phyloP scores from a whole-genome alignment of 2,888 invertebrate genomes.

The Agrotis clavis region DNA sequence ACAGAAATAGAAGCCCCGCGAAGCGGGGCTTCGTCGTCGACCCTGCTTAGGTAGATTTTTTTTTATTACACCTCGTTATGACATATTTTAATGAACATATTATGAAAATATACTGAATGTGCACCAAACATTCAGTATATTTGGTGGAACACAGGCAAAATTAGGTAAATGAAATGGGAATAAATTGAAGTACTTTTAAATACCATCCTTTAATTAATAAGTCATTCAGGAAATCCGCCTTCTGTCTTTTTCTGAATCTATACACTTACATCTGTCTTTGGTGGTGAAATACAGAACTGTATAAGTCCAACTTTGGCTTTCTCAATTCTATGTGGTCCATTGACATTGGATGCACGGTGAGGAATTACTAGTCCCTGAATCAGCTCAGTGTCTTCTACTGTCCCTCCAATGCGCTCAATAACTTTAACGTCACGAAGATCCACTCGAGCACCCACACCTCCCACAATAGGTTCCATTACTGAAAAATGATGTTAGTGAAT shows the following conservation, averaged over 20 bases:
- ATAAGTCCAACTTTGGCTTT: conserved; percentile 99
- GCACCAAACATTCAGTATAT: too few relatives aligned
- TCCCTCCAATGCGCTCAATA: conserved; percentile 99
- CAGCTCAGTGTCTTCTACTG: conserved; percentile 99
- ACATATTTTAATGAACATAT: too few relatives aligned
- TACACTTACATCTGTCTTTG: conserved; percentile 97
- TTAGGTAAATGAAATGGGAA: too few relatives aligned
- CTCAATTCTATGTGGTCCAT: conserved; percentile 98
- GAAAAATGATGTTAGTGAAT: conserved; percentile 40
- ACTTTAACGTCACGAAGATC: conserved; percentile 99
- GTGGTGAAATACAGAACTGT: conserved; percentile 99
- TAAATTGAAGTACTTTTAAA: too few relatives aligned
- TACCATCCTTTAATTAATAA: too few relatives aligned
- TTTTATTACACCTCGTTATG: too few relatives aligned
- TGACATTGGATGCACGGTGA: conserved; percentile 96
- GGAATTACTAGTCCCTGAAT: conserved; percentile 99
- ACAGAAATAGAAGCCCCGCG: too few relatives aligned
- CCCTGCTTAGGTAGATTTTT: too few relatives aligned
- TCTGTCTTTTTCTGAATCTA: too few relatives aligned
- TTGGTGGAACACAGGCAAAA: too few relatives aligned
- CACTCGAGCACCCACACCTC: conserved; percentile 94
- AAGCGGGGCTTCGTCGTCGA: too few relatives aligned
- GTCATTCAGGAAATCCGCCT: background rate
- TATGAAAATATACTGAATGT: too few relatives aligned
- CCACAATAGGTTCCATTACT: conserved; percentile 90